Base-by-base conservation (phyloP, 2,888 invertebrate genomes). In the Entomobrya multifasciata region DNA sequence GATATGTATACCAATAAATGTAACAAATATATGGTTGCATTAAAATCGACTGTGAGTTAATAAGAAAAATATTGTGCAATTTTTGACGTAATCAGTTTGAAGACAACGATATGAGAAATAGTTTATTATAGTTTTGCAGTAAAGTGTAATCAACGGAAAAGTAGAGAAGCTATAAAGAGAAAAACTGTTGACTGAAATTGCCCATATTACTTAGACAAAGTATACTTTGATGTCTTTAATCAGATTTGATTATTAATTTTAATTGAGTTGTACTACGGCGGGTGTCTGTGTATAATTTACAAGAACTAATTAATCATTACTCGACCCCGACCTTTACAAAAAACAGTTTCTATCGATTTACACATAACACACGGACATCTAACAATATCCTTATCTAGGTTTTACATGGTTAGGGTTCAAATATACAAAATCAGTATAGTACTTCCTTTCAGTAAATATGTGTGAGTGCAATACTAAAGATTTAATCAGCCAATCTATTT, bases 261-360 rank as follows among this genome's bases (percentile, higher is more conserved):
- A 60, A 60, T 81, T 44, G 81, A 65, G 65, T 62, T 62, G 47
- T 78, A 47, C 78, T 49, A 62, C 78, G 22, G 60, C 49, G 62
- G 30, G 44, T 20, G 44, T 78, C 47, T 62, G 27, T 44, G 17
- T 78, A 49, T n/a, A 30, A n/a, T 72, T 30, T 22, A 30, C 20
- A 78, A 65, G 41, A 13, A 60, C 74, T 82, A 74, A 82, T 82
- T 82, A 82, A 82, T 82, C 82, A 74, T 74, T 27, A 15, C 44
- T 22, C 47, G 70, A 70, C 70, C 70, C 70, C 70, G 70, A 70
- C 70, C 70, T 70, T 47, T 70, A 27, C 17, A 70, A 41, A 30
- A 17, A 17, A 30, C 30, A 36, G 62, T 67, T 44, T 67, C 20
- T 27, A 20, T 44, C 41, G 44, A 20, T 22, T 44, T 41, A 41